phyloP scores from a whole-genome alignment of 2,888 invertebrate species.

The Molorchus minor region DNA sequence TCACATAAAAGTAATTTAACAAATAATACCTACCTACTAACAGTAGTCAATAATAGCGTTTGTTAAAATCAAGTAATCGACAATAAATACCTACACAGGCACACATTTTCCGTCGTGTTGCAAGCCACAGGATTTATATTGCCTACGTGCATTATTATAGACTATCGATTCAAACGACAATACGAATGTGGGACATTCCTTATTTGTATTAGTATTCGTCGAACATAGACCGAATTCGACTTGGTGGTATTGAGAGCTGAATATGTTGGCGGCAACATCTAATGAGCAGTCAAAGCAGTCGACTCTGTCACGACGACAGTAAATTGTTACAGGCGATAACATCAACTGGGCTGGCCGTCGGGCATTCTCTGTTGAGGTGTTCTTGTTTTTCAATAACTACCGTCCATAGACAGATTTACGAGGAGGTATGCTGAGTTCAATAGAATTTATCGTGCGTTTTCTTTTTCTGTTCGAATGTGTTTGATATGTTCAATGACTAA shows the following conservation, averaged over 20 bases:
- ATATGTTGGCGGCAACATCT: slow-evolving; percentile 25
- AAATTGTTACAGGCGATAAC: slow-evolving; percentile 16
- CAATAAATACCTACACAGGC: too few species aligned
- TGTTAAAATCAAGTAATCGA: too few species aligned
- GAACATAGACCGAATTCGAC: slow-evolving; percentile 12
- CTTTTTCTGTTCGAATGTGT: too few species aligned
- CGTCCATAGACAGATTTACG: slow-evolving; percentile 10
- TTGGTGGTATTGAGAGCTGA: slow-evolving; percentile 18
- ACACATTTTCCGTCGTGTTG: too few species aligned
- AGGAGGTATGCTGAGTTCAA: too few species aligned
- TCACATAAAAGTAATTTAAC: too few species aligned
- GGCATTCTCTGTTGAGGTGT: slow-evolving; percentile 24
- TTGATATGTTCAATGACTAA: too few species aligned
- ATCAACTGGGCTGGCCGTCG: slow-evolving; percentile 19
- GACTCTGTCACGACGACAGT: slow-evolving; percentile 17
- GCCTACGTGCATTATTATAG: slow-evolving; percentile 3
- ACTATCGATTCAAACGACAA: slow-evolving; percentile 11
- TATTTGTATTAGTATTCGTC: slow-evolving; percentile 23
- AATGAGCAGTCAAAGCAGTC: slow-evolving; percentile 18
- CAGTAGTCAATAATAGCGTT: too few species aligned
- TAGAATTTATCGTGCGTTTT: too few species aligned
- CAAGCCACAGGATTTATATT: too few species aligned
- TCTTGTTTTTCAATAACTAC: slow-evolving; percentile 19
- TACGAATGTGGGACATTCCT: slow-evolving; percentile 20
- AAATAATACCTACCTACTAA: too few species aligned